A percentile compares a stretch with the other conserved stretches of the same genome.
These are phyloP conservation scores for Drosophila pseudoobscura DNA, from an alignment of 1,140 invertebrate species.

Conservation along the genomic window DNA sequence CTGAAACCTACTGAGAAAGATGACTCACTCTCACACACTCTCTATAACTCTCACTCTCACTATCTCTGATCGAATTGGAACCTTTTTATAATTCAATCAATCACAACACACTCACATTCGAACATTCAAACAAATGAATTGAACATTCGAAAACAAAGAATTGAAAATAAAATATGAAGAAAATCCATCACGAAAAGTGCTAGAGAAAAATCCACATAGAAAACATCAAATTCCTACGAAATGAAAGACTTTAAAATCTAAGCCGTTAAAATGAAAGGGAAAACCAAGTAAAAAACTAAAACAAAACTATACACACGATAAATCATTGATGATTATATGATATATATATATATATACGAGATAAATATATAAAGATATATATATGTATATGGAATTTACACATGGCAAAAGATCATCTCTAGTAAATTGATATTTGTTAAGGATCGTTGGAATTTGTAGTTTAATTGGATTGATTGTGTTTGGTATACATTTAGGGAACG, in stretches of 20 bases:
- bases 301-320: conserved; percentile 57
- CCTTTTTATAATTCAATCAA: conserved; percentile 16
- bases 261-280: conserved; percentile 67
- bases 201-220: conserved; percentile 63
- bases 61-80: conserved; percentile 9
- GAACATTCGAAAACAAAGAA: not conserved
- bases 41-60: no score
- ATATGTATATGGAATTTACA: conserved; percentile 58
- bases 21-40: conserved; percentile 10
- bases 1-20: conserved; percentile 31
- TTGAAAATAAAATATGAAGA: not conserved
- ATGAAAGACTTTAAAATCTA: conserved; percentile 83
- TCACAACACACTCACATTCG: not conserved
- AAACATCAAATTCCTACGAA: conserved; percentile 82
- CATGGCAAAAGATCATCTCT: conserved; percentile 61
- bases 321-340: conserved; percentile 37
- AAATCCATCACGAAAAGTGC: conserved; percentile 42
- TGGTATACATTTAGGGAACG: conserved; percentile 66
- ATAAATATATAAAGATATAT: conserved; percentile 10
- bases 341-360: not conserved
- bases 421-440: conserved; percentile 70
- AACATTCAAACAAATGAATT: not conserved
- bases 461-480: conserved; percentile 69
- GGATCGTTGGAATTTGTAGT: conserved; percentile 80
- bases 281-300: conserved; percentile 38